A percentile compares a stretch with the other conserved stretches of the same genome.
Evolutionary conservation across 2,113 vertebrate species (phyloP).

Genomic region (Tupaia chinensis): DNA sequence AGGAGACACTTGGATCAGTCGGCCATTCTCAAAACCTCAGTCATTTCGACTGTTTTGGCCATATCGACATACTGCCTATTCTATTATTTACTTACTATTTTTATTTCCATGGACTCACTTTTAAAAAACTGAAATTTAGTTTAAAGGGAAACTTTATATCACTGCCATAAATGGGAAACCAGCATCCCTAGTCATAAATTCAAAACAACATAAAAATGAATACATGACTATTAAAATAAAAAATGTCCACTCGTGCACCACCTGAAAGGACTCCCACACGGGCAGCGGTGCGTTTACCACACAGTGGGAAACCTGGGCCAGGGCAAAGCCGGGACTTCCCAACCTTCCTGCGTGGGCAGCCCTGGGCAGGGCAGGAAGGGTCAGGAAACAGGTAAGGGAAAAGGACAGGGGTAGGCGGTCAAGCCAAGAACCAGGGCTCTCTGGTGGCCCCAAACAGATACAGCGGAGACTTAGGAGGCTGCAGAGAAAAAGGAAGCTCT

Average conservation of each 20-base stretch:
- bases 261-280: neutral
- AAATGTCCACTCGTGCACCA: neutral
- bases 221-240: slow-evolving; percentile 55
- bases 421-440: neutral
- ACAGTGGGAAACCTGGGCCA: rapidly evolving
- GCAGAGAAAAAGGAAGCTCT: too few relatives aligned
- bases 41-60: neutral
- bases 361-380: neutral
- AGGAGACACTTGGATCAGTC: rapidly evolving
- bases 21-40: neutral
- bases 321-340: neutral
- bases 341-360: too few relatives aligned
- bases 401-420: neutral
- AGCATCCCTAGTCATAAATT: slow-evolving; percentile 41
- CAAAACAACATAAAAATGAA: slow-evolving; percentile 63
- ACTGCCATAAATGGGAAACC: slow-evolving; percentile 23
- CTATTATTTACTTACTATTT: slow-evolving; percentile 61
- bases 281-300: rapidly evolving
- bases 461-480: neutral
- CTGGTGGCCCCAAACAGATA: neutral
- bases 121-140: slow-evolving; percentile 58
- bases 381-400: neutral
- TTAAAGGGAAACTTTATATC: slow-evolving; percentile 67
- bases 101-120: slow-evolving; percentile 62
- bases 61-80: neutral